A percentile compares a stretch with the other conserved stretches of the same genome.
Evolutionary conservation across 2,113 vertebrate genomes (phyloP).

Genomic region (Raja brachyura): DNA sequence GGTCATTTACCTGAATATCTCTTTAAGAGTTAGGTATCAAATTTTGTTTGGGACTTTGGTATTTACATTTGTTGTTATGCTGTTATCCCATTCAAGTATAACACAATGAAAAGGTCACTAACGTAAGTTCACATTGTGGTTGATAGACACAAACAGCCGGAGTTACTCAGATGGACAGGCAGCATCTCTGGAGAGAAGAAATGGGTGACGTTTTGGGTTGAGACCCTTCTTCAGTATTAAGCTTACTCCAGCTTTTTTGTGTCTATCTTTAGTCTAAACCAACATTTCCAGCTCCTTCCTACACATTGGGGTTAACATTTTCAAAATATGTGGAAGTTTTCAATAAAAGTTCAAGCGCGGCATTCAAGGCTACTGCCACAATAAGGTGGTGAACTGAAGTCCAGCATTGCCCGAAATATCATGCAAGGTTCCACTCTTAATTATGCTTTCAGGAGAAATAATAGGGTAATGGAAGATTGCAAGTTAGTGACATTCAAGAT

Average conservation of each 20-base stretch:
- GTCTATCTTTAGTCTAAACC: no score
- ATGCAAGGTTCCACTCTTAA: neutral
- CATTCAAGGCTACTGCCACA: neutral
- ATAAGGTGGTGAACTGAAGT: neutral
- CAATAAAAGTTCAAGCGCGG: neutral
- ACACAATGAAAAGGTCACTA: neutral
- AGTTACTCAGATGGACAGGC: no score
- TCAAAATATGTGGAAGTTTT: neutral
- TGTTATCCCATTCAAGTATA: neutral
- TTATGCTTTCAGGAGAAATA: neutral
- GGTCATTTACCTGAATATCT: no score
- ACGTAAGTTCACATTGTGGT: neutral
- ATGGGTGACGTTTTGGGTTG: no score
- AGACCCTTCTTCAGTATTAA: no score
- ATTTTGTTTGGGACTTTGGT: no score
- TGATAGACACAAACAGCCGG: no score
- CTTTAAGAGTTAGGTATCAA: no score
- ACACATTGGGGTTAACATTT: no score
- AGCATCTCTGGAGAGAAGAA: no score
- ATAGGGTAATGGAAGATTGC: neutral
- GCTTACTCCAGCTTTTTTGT: no score
- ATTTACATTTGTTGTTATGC: neutral
- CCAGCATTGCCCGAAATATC: neutral
- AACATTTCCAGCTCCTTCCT: no score
- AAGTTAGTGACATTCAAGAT: neutral